Percentiles rank a stretch among this genome's conserved stretches.
Evolutionary conservation across 2,113 vertebrate species (phyloP).

Genomic region (Beaufortia kweichowensis): DNA sequence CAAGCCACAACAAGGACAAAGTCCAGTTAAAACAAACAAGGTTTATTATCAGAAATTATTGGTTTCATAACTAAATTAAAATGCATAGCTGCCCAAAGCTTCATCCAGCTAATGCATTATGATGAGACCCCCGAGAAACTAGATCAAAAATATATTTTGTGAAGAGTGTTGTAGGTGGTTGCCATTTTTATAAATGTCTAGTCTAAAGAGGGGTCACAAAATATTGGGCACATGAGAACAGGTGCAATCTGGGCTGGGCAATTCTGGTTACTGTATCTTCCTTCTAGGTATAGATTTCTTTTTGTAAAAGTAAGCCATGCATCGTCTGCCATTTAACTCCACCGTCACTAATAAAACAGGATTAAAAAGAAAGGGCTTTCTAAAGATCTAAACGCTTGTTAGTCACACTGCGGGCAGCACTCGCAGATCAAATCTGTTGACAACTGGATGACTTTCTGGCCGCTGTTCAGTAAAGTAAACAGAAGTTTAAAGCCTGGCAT

Average conservation of each 20-base stretch:
- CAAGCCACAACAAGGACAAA: conserved; percentile 38
- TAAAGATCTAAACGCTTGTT: background rate
- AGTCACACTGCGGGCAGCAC: background rate
- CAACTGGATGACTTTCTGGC: conserved; percentile 19
- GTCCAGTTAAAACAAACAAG: conserved; percentile 41
- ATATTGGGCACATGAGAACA: background rate
- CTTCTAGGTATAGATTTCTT: background rate
- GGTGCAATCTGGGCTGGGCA: background rate
- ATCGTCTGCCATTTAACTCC: background rate
- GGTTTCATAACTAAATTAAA: background rate
- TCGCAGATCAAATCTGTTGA: conserved; percentile 17
- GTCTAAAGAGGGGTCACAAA: too few species aligned
- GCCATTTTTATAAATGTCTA: background rate
- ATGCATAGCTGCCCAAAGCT: background rate
- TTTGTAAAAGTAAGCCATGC: background rate
- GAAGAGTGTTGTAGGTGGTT: background rate
- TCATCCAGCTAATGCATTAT: background rate
- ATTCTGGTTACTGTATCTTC: background rate
- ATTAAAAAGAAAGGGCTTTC: background rate
- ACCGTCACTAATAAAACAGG: conserved; percentile 1
- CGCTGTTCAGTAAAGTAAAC: conserved; percentile 33
- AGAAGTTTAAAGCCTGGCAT: conserved; percentile 18
- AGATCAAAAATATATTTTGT: background rate
- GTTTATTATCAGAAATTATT: conserved; percentile 22
- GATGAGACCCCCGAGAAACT: background rate